Conservation (phyloP, 2,113 vertebrate genomes). For the Chloroceryle aenea region DNA sequence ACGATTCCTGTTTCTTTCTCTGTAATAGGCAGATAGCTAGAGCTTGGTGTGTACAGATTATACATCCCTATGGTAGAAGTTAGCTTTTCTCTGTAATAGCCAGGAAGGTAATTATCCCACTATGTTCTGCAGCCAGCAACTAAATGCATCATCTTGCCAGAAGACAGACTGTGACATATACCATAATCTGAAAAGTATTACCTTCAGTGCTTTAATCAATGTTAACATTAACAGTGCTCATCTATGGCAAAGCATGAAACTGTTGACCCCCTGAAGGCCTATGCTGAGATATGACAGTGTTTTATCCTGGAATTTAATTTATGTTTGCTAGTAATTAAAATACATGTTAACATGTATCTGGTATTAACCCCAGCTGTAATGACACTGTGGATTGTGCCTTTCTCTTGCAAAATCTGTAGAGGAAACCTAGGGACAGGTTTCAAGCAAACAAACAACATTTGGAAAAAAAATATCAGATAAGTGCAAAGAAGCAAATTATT, state of each 20-base stretch:
- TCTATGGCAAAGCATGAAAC: conserved; percentile 16
- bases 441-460: background rate
- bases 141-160: conserved; percentile 49
- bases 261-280: conserved; percentile 28
- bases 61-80: background rate
- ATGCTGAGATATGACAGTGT: conserved; percentile 19
- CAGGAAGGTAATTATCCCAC: conserved; percentile 69
- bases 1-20: background rate
- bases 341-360: background rate
- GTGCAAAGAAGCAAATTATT: background rate
- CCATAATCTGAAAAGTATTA: conserved; percentile 48
- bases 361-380: conserved; percentile 55
- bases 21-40: background rate
- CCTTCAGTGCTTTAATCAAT: conserved; percentile 72
- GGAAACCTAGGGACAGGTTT: background rate
- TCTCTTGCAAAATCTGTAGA: conserved; percentile 13
- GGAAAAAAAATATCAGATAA: background rate
- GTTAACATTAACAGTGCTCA: conserved; percentile 9
- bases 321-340: conserved; percentile 76
- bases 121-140: conserved; percentile 42
- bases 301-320: conserved; percentile 75
- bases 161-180: conserved; percentile 22
- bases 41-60: background rate
- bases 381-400: background rate
- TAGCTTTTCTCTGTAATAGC: conserved; percentile 5